Percentiles rank a stretch among this genome's conserved stretches.
Conservation (phyloP, 2,888 invertebrate genomes). For the Leptopilina syphax region DNA sequence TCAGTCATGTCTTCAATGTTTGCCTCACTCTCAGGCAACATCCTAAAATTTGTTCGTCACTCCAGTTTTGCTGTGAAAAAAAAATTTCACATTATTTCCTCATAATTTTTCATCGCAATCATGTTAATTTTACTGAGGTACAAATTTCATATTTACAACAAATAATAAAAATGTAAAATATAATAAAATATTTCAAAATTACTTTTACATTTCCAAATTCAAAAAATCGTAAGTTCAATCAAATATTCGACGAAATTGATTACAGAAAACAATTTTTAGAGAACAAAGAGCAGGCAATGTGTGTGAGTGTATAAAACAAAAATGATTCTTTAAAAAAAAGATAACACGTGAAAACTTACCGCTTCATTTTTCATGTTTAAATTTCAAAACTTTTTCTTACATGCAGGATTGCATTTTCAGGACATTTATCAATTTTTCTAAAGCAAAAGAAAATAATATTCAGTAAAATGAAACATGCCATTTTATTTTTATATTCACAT, state of each 20-base stretch:
- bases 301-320: background rate
- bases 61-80: slow-evolving; percentile 60
- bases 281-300: background rate
- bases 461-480: background rate
- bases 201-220: no score
- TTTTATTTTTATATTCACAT: background rate
- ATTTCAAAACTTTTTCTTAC: slow-evolving; percentile 15
- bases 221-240: no score
- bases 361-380: slow-evolving; percentile 30
- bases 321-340: slow-evolving; percentile 8
- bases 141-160: background rate
- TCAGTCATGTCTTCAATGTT: slow-evolving; percentile 71
- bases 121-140: background rate
- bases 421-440: slow-evolving; percentile 6
- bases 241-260: background rate
- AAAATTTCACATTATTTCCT: background rate
- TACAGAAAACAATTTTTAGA: background rate
- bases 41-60: slow-evolving; percentile 62
- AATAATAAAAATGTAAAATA: background rate
- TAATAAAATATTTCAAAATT: background rate
- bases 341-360: background rate
- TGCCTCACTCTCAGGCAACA: slow-evolving; percentile 70
- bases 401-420: slow-evolving; percentile 30
- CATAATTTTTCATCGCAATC: no score
- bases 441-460: background rate